Base-by-base conservation (phyloP, 2,113 vertebrate species). In the Zosterops japonicus region DNA sequence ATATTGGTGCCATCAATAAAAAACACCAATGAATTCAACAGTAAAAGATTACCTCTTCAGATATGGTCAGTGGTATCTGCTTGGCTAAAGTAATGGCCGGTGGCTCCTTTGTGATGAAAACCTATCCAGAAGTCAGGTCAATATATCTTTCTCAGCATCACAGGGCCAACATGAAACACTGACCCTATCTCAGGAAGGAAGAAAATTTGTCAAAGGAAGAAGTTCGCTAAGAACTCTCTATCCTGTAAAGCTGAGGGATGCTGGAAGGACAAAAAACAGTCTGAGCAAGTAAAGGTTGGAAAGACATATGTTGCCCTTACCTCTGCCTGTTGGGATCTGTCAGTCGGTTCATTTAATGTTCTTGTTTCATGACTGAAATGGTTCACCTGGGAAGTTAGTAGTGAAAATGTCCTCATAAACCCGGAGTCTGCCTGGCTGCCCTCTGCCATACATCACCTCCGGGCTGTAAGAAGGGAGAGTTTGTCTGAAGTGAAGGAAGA, bases 261-360 rank as follows among this genome's bases (percentile, higher is more conserved):
- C 83, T 89, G 68, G 55, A 87, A 92, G 83, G 72, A 83, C 60
- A 64, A 63, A 74, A 83, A 21, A 5, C 4, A 1, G 19, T 79
- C 64, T 59, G 52, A 93, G 33, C 41, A 76, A 94, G 78, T n/a
- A 76, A 81, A 87, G 89, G 39, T 57, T 85, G 75, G 50, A 72
- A 90, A 90, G 78, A 93, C 76, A 65, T 79, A 77, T 67, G 76
- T 56, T 96, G 72, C 82, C 80, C 83, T 96, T 92, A 74, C 5
- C 13, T 93, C 41, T 92, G 47, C 85, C 83, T 69, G 39, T 46
- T 87, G 91, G 89, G 87, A 94, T 96, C 76, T 93, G 64, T 57
- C 82, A 91, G 39, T 50, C 56, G 42, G 70, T 82, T 74, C 75
- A 67, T 90, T 91, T 93, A 84, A 87, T 5, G 14, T 35, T 93